phyloP scores from a whole-genome alignment of 2,888 invertebrate genomes.

The Nezara viridula region DNA sequence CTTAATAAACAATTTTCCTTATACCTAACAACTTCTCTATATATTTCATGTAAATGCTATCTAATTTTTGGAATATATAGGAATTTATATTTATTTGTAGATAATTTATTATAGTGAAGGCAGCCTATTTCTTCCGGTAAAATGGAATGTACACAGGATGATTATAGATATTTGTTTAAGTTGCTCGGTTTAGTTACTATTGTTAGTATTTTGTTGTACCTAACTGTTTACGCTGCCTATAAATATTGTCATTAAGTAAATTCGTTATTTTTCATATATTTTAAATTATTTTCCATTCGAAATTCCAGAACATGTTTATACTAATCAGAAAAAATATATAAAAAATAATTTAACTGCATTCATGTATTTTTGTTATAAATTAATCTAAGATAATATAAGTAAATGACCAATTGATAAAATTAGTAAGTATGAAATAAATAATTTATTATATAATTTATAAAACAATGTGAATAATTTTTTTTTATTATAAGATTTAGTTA shows the following conservation, averaged over 20 bases:
- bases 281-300: background rate
- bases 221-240: slow-evolving; percentile 3
- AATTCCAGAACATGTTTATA: slow-evolving; percentile 51
- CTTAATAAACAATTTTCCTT: background rate
- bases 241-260: background rate
- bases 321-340: background rate
- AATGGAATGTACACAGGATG: slow-evolving; percentile 37
- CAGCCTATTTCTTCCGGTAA: background rate
- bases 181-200: background rate
- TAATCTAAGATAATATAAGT: slow-evolving; percentile 27
- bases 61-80: background rate
- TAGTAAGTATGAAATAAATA: background rate
- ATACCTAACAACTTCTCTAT: background rate
- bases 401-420: slow-evolving; percentile 31
- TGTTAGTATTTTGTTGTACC: slow-evolving; percentile 15
- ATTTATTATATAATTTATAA: background rate
- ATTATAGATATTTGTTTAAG: slow-evolving; percentile 12
- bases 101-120: background rate
- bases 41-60: background rate
- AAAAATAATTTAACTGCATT: background rate
- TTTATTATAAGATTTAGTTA: slow-evolving; percentile 13
- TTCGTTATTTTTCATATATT: background rate
- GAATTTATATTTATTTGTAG: background rate
- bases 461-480: background rate
- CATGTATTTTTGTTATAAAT: slow-evolving; percentile 19